phyloP scores from a whole-genome alignment of 2,797 vertebrate species.

The Hyperoplus lanceolatus region DNA sequence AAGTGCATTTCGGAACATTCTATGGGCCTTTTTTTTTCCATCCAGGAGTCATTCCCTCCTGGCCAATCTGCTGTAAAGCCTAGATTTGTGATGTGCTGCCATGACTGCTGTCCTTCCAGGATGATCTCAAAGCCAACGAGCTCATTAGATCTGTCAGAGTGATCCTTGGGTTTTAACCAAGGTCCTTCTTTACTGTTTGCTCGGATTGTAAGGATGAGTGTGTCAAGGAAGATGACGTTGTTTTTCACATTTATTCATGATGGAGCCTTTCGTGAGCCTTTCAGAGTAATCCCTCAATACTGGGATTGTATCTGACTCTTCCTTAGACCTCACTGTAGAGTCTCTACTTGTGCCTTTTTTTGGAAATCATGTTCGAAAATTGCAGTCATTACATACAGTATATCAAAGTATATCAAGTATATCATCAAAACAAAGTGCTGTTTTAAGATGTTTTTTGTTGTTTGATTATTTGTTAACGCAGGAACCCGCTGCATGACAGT shows the following conservation, averaged over 20 bases:
- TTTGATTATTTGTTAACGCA: background rate
- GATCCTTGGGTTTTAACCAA: conserved; percentile 49
- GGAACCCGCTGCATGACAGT: too few species aligned
- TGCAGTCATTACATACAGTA: background rate
- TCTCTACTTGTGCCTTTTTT: background rate
- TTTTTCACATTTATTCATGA: conserved; percentile 36
- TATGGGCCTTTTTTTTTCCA: conserved; percentile 28
- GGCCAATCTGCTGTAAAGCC: conserved; percentile 43
- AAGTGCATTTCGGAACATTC: conserved; percentile 55
- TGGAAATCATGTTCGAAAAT: conserved; percentile 2
- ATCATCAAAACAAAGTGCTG: background rate
- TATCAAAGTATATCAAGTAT: too few species aligned
- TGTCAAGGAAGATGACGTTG: conserved; percentile 6
- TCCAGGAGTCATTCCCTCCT: conserved; percentile 48
- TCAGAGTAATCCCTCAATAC: conserved; percentile 9
- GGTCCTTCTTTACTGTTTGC: conserved; percentile 34
- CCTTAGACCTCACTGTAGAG: background rate
- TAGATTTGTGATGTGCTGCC: conserved; percentile 57
- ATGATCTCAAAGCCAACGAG: conserved; percentile 51
- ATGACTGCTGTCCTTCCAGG: conserved; percentile 57
- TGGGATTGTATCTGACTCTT: background rate
- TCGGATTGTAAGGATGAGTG: conserved; percentile 32
- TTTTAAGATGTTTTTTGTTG: background rate
- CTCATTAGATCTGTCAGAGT: conserved; percentile 64
- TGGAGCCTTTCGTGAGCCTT: background rate